These are phyloP conservation scores for Cheilosia scutellata DNA, from an alignment of 2,888 invertebrate species.

Conservation along the genomic window DNA sequence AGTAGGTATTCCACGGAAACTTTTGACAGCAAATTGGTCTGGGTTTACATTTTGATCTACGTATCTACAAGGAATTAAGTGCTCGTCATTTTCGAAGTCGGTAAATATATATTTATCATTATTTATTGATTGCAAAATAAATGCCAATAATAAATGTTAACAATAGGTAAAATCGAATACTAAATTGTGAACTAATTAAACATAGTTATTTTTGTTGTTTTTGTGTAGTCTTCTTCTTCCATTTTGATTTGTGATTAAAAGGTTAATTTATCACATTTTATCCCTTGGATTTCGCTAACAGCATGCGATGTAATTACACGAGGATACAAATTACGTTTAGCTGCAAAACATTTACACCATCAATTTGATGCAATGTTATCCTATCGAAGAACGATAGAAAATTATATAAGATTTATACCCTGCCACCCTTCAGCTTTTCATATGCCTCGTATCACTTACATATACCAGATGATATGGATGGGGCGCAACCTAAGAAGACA, in stretches of 20 bases:
- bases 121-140: too few species aligned
- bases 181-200: conserved; percentile 45
- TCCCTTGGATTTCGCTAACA: conserved; percentile 13
- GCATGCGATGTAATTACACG: conserved; percentile 26
- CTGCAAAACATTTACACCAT: conserved; percentile 44
- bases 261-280: conserved; percentile 45
- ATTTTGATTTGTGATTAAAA: conserved; percentile 43
- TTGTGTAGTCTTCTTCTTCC: conserved; percentile 1
- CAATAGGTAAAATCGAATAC: not conserved
- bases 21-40: too few species aligned
- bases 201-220: not conserved
- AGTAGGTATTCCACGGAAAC: too few species aligned
- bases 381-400: conserved; percentile 54
- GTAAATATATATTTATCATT: too few species aligned
- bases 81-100: too few species aligned
- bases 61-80: too few species aligned
- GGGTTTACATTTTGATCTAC: too few species aligned
- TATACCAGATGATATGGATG: conserved; percentile 13
- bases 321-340: conserved; percentile 55
- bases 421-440: conserved; percentile 25
- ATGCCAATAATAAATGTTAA: too few species aligned
- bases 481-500: conserved; percentile 37
- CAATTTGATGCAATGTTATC: conserved; percentile 58
- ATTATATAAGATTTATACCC: conserved; percentile 60
- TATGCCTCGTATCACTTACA: conserved; percentile 36